Base-by-base conservation (phyloP, 2,888 invertebrate genomes). In the Ichneumoninae sp. region DNA sequence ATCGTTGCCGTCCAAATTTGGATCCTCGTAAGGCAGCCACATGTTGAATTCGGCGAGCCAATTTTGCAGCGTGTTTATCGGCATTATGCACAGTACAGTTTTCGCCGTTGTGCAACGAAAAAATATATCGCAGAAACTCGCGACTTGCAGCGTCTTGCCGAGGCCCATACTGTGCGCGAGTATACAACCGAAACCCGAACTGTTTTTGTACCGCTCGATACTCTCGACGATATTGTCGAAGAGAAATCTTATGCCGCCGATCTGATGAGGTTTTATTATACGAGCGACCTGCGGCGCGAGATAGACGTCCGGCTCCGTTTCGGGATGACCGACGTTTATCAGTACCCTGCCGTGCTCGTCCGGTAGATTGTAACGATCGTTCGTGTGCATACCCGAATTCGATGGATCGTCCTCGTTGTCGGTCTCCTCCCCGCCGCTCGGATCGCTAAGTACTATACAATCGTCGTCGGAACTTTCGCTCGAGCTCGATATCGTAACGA, bases 91-190 rank as follows among this genome's bases (percentile, higher is more conserved):
- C 54, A 99, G 94, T 0, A 99, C 98, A 16, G 97, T 97, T 93
- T 96, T 97, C 5, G 98, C 97, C 33, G 95, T 95, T 0, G 99
- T 99, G 93, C 98, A 97, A 74, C 98, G 95, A 89, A 99, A 95
- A 94, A 99, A 98, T 90, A 99, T 97, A 94, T 99, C 99, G 92
- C 97, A 97, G 94, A 99, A 99, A 87, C 98, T 97, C 79, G 99
- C 97, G 80, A 99, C 97, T 94, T 97, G 98, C 81, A 99, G 95
- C 0, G 99, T 99, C 94, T 99, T 99, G n/a, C 99, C 99, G 40
- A 99, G 95, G 1, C 99, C 99, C 99, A 99, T 99, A 65, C 98
- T 98, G 94, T 99, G 99, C 0, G 99, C 99, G 75, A 99, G 94
- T 90, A 99, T 99, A 93, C 99, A 99, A 16, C 99, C 99, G 93